A percentile compares a stretch with the other conserved stretches of the same genome.
Conservation (phyloP, 1,140 invertebrate species). For the Anastatus disparis region DNA sequence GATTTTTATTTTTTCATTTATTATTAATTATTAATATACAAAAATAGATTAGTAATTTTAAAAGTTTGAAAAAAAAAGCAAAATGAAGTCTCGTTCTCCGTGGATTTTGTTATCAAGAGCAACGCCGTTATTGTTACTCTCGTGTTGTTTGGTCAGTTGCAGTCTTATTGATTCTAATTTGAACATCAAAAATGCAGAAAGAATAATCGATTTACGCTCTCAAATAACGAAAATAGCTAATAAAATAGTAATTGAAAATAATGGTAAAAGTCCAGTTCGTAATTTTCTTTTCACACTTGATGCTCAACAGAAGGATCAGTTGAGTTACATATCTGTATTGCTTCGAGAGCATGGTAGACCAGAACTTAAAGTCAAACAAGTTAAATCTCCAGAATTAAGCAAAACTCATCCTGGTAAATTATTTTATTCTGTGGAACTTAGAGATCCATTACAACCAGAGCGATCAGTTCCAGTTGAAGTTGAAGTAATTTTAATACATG, state of each 20-base stretch:
- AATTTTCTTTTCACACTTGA: constrained; percentile 81
- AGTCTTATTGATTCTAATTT: constrained; percentile 64
- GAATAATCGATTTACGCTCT: constrained; percentile 86
- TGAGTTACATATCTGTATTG: constrained; percentile 79
- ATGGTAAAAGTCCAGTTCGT: constrained; percentile 73
- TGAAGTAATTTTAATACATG: constrained; percentile 81
- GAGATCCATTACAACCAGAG: constrained; percentile 71
- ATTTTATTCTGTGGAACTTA: constrained; percentile 74
- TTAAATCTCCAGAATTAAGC: constrained; percentile 63
- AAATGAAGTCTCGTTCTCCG: constrained; percentile 30
- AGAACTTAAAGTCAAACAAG: constrained; percentile 71
- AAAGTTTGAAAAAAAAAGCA: neutral
- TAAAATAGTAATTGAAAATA: constrained; percentile 86
- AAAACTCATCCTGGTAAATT: constrained; percentile 60
- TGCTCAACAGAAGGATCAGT: constrained; percentile 69
- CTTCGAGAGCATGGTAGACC: constrained; percentile 72
- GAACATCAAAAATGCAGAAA: constrained; percentile 84
- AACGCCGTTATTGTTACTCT: neutral
- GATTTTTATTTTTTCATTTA: neutral
- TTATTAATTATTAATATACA: neutral
- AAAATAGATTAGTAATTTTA: neutral
- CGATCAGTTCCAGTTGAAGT: constrained; percentile 73
- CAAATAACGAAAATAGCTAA: constrained; percentile 87
- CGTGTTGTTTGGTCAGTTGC: neutral
- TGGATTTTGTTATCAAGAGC: neutral